Evolutionary conservation across 2,113 vertebrate species (phyloP), one percentile per base, ranked within the genome.

Genomic region (Takifugu bimaculatus): DNA sequence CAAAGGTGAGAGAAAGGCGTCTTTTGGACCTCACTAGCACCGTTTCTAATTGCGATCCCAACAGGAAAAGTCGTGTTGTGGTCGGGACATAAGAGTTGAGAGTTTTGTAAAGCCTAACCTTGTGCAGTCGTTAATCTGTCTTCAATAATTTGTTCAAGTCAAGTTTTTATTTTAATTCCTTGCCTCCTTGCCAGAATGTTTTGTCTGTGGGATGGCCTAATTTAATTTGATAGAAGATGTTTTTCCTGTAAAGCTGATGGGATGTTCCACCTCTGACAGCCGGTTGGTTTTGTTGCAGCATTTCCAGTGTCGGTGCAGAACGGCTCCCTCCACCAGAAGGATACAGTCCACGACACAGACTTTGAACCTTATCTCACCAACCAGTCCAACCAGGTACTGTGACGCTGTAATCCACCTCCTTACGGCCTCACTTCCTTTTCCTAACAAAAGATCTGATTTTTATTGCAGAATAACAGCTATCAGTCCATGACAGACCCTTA

Each of bases 401-500:
- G 27, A 6, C 26, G 3, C 14, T n/a, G 15, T 4, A 15, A 32
- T 35, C 29, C 3, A 11, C 9, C 11, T 4, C 9, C 27, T 42
- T 14, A 11, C 39, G 0, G 1, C 26, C 3, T 1, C 14, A 2
- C 60, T 20, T 25, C 39, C 13, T 48, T n/a, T 26, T 6, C 13
- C 10, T 67, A 60, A 75, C 32, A 28, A 1, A 15, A 6, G 0
- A 39, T 49, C n/a, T 44, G 6, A 28, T n/a, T 50, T 57, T 3
- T 80, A 15, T 78, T 82, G 6, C 91, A 98, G 96, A 97, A 92
- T 82, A 98, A 92, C 93, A 97, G 94, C 88, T 98, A 98, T 84
- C 95, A 96, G 81, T 98, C 96, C 78, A 97, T 98, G 95, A 96
- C 94, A 26, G 96, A 98, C 82, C 95, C 96, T 25, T 98, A 98